Percentiles rank a stretch among this genome's conserved stretches.
phyloP scores from a whole-genome alignment of 2,113 vertebrate genomes.

The Sylvia atricapilla region DNA sequence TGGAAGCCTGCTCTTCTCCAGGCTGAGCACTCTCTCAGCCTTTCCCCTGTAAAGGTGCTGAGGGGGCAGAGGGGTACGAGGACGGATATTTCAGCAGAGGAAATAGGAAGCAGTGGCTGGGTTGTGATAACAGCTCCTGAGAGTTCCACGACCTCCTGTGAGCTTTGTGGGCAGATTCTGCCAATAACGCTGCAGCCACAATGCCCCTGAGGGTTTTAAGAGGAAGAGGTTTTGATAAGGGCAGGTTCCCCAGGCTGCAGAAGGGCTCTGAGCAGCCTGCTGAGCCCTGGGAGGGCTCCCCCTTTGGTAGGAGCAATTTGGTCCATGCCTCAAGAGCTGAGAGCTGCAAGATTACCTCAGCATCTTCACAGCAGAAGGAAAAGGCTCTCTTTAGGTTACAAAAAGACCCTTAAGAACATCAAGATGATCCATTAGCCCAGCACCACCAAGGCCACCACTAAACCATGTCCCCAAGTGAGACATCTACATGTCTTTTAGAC shows the following conservation, averaged over 20 bases:
- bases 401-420: not conserved
- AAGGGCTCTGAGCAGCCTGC: not conserved
- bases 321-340: not conserved
- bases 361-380: not conserved
- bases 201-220: not conserved
- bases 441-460: not conserved
- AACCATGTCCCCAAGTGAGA: not conserved
- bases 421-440: not conserved
- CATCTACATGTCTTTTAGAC: not conserved
- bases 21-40: not conserved
- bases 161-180: not conserved
- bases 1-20: not conserved
- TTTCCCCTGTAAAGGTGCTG: not conserved
- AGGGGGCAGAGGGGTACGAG: too few species aligned
- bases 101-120: not conserved
- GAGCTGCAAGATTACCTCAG: not conserved
- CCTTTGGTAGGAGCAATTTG: not conserved
- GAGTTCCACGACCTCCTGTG: not conserved
- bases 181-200: fast-evolving
- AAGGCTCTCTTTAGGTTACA: not conserved
- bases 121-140: fast-evolving
- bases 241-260: fast-evolving
- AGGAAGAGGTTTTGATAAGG: not conserved
- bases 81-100: not conserved
- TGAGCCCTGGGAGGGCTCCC: not conserved